Conservation (phyloP, 2,797 vertebrate genomes). For the Manis javanica region DNA sequence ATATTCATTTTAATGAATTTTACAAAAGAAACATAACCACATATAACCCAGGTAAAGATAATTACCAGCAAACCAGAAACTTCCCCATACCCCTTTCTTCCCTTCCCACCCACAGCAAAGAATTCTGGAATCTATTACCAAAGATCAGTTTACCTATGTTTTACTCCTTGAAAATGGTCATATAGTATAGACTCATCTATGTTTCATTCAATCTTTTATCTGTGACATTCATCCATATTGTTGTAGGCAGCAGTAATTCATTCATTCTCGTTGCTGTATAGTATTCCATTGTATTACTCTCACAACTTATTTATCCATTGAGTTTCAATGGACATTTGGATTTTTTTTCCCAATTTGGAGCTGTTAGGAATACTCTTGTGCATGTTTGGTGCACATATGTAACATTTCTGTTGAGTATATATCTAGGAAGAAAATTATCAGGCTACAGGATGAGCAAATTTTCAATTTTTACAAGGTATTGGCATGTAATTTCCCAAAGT, state of each 20-base stretch:
- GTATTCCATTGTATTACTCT: neutral
- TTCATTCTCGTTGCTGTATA: neutral
- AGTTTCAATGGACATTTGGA: neutral
- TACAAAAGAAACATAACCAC: neutral
- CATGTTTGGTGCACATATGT: neutral
- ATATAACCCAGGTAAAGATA: neutral
- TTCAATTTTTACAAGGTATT: constrained; percentile 10
- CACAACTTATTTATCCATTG: neutral
- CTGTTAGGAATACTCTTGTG: neutral
- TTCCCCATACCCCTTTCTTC: neutral
- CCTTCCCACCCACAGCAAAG: neutral
- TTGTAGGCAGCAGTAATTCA: neutral
- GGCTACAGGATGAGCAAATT: neutral
- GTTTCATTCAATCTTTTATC: neutral
- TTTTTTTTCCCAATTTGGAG: neutral
- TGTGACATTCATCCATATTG: neutral
- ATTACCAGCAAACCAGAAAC: neutral
- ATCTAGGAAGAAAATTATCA: neutral
- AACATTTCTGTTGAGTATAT: neutral
- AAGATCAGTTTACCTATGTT: neutral
- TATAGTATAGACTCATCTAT: neutral
- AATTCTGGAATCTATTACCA: neutral
- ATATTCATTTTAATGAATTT: neutral
- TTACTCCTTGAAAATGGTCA: neutral
- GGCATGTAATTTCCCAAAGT: neutral